Evolutionary conservation across 2,888 invertebrate genomes (phyloP).

Genomic region (Eugnorisma glareosa): DNA sequence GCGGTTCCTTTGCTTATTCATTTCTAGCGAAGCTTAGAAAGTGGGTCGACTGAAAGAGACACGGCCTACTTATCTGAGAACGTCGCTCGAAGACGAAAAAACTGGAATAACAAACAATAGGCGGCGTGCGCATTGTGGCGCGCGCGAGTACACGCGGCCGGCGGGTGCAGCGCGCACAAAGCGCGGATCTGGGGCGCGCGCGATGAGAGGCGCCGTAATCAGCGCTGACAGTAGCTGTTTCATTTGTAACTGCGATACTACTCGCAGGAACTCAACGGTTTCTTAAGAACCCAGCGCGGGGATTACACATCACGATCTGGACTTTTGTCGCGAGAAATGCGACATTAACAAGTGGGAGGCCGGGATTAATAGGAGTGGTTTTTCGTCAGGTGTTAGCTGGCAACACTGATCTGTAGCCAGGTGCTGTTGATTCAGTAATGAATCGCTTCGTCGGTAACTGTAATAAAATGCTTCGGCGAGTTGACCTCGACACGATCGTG

Average conservation of each 20-base stretch:
- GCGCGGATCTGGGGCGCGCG: slow-evolving; percentile 62
- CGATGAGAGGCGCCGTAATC: slow-evolving; percentile 58
- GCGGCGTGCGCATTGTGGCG: slow-evolving; percentile 60
- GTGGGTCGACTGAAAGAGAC: slow-evolving; percentile 68
- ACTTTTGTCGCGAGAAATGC: slow-evolving; percentile 34
- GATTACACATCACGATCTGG: slow-evolving; percentile 25
- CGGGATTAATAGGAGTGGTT: slow-evolving; percentile 35
- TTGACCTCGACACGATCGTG: slow-evolving; percentile 21
- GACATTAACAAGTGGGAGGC: slow-evolving; percentile 3
- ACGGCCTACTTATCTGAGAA: slow-evolving; percentile 69
- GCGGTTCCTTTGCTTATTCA: slow-evolving; percentile 42
- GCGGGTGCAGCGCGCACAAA: slow-evolving; percentile 18
- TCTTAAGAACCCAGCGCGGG: slow-evolving; percentile 29
- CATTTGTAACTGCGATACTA: slow-evolving; percentile 52
- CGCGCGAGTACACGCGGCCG: slow-evolving; percentile 23
- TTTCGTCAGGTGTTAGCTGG: slow-evolving; percentile 31
- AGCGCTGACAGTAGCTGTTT: slow-evolving; percentile 54
- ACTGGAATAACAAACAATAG: slow-evolving; percentile 71
- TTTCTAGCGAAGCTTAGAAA: slow-evolving; percentile 40
- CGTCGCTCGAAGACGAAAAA: slow-evolving; percentile 59
- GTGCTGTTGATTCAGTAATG: slow-evolving; percentile 22
- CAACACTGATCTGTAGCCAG: slow-evolving; percentile 1
- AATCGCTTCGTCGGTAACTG: slow-evolving; percentile 9
- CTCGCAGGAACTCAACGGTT: slow-evolving; percentile 15
- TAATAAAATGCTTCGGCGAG: slow-evolving; percentile 24